Evolutionary conservation across 2,888 invertebrate species (phyloP), one percentile per base, ranked within the genome.

Genomic region (Capitulum mitella): DNA sequence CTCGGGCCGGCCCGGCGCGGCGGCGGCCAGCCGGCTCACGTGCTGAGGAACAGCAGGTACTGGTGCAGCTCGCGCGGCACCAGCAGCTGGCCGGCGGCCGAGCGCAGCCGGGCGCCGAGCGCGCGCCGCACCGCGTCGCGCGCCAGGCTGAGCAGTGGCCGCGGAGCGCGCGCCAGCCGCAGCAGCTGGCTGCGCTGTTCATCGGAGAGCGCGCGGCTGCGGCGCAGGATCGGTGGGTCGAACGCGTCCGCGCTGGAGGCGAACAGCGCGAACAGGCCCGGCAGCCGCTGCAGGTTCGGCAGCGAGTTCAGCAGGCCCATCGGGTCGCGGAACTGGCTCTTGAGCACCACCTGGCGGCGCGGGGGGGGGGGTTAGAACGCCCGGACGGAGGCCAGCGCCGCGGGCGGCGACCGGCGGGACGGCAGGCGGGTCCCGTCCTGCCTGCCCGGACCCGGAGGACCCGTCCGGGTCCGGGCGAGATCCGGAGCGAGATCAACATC

Each of bases 311-410:
- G 87, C 79, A 94, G 90, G 54, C 94, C 94, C 84, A 92, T 92
- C 0, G 93, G 93, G 84, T 94, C 93, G 79, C 93, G 89, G 84
- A 92, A 93, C 83, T 93, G 93, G 16, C 92, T 92, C 85, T 93
- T 92, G 89, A 93, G 91, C 32, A 92, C 91, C 0, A 92, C 92
- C 90, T 90, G 85, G 1, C 10, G 29, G 40, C 34, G 48, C n/a
- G 16, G 64, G 14, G 29, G 43, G 43, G 6, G 29, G 54, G n/a
- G 78, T 1, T 40, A 37, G 29, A 26, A n/a, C n/a, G n/a, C n/a
- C n/a, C n/a, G n/a, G n/a, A n/a, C n/a, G n/a, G n/a, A n/a, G n/a
- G n/a, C n/a, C n/a, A n/a, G n/a, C n/a, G n/a, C n/a, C n/a, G n/a
- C n/a, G n/a, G n/a, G n/a, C n/a, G n/a, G n/a, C n/a, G n/a, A n/a